phyloP scores from a whole-genome alignment of 2,888 invertebrate genomes.

The Physocephala rufipes region DNA sequence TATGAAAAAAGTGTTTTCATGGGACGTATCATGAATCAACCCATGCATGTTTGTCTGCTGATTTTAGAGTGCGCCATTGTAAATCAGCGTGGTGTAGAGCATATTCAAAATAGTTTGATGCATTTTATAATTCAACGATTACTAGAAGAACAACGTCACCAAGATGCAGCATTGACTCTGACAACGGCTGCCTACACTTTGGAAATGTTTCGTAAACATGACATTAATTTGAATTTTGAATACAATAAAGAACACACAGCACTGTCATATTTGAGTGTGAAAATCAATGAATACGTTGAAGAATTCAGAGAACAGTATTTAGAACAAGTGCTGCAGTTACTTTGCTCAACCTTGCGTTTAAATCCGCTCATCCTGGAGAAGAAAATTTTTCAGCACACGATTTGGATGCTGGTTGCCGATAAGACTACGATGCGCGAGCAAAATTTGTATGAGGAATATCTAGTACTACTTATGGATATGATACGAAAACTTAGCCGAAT shows the following conservation, averaged over 20 bases:
- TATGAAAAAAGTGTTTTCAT: slow-evolving; percentile 35
- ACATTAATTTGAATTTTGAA: slow-evolving; percentile 52
- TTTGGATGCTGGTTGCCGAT: slow-evolving; percentile 53
- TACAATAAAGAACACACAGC: slow-evolving; percentile 20
- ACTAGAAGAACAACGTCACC: neutral
- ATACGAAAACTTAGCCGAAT: slow-evolving; percentile 59
- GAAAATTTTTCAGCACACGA: slow-evolving; percentile 55
- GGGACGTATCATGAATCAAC: slow-evolving; percentile 43
- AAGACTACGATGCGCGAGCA: slow-evolving; percentile 49
- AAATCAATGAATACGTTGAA: slow-evolving; percentile 44
- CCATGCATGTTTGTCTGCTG: slow-evolving; percentile 52
- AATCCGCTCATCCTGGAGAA: slow-evolving; percentile 62
- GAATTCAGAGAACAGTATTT: slow-evolving; percentile 45
- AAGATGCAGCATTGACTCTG: slow-evolving; percentile 43
- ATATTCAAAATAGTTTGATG: slow-evolving; percentile 38
- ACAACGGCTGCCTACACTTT: slow-evolving; percentile 50
- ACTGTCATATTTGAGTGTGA: slow-evolving; percentile 44
- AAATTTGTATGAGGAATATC: slow-evolving; percentile 55
- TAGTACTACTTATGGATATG: slow-evolving; percentile 60
- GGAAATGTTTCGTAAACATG: slow-evolving; percentile 57
- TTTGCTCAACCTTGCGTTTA: slow-evolving; percentile 56
- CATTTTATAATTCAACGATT: slow-evolving; percentile 34
- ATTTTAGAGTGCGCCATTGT: slow-evolving; percentile 53
- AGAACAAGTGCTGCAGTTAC: slow-evolving; percentile 53
- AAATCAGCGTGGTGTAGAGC: slow-evolving; percentile 48